Evolutionary conservation across 1,140 invertebrate species (phyloP).

Genomic region (Cephus cinctus): DNA sequence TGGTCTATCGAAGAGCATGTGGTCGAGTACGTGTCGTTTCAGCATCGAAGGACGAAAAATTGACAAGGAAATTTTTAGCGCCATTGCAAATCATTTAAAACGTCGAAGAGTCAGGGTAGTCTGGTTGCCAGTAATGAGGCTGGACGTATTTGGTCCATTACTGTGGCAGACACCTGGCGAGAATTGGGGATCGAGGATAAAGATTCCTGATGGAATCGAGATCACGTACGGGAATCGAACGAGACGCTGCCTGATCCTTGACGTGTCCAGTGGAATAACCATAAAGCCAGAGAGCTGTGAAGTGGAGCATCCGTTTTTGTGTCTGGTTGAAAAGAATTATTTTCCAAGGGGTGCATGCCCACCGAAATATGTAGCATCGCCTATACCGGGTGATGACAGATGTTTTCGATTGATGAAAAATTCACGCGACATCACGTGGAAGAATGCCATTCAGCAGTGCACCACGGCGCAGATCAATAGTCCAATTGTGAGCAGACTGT

Average conservation of each 20-base stretch:
- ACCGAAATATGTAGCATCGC: conserved; percentile 25
- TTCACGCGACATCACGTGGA: conserved; percentile 11
- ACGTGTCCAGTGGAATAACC: conserved; percentile 6
- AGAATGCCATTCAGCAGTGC: conserved; percentile 11
- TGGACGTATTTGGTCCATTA: conserved; percentile 23
- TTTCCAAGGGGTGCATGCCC: conserved; percentile 30
- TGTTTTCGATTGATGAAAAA: conserved; percentile 20
- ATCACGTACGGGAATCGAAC: conserved; percentile 8
- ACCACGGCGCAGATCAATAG: neutral
- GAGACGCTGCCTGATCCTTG: conserved; percentile 21
- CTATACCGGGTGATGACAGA: conserved; percentile 19
- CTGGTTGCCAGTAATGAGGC: conserved; percentile 35
- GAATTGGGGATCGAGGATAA: conserved; percentile 26
- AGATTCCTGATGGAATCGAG: conserved; percentile 15
- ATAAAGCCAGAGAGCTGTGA: conserved; percentile 21
- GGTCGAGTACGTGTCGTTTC: conserved; percentile 31
- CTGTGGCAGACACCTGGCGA: conserved; percentile 34
- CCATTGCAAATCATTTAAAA: conserved; percentile 12
- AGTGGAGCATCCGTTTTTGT: conserved; percentile 24
- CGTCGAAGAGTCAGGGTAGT: conserved; percentile 23
- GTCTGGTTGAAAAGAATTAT: conserved; percentile 29
- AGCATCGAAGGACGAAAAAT: conserved; percentile 24
- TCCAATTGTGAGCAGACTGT: neutral
- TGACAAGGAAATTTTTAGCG: conserved; percentile 9
- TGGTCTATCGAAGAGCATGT: conserved; percentile 14